Conservation (phyloP, 1,140 invertebrate species). For the Meloidogyne hapla region DNA sequence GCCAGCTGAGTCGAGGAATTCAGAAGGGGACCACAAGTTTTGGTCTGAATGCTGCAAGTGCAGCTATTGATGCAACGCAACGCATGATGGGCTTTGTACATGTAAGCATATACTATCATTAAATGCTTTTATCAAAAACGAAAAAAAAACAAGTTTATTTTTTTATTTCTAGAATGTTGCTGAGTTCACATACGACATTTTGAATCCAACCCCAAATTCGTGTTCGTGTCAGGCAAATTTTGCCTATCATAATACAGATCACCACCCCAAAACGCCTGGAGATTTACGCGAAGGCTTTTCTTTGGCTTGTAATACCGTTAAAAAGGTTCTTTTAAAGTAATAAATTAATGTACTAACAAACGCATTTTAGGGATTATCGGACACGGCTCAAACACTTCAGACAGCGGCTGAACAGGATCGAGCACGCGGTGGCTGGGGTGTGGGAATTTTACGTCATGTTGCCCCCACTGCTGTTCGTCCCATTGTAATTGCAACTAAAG, state of each 20-base stretch:
- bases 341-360: conserved; percentile 12
- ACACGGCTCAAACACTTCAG: conserved; percentile 80
- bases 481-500: conserved; percentile 82
- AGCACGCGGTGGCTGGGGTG: conserved; percentile 65
- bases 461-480: conserved; percentile 80
- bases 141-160: too few species aligned
- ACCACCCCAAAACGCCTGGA: conserved; percentile 22
- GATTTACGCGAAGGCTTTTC: conserved; percentile 50
- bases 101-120: conserved; percentile 21
- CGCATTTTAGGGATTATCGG: conserved; percentile 82
- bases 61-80: conserved; percentile 76
- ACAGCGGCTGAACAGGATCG: conserved; percentile 80
- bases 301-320: conserved; percentile 41
- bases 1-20: conserved; percentile 84
- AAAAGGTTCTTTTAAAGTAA: conserved; percentile 21
- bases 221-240: too few species aligned
- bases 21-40: conserved; percentile 93
- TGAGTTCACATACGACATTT: conserved; percentile 89
- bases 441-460: conserved; percentile 82
- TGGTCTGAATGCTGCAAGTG: conserved; percentile 87
- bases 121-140: conserved; percentile 5
- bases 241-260: conserved; percentile 26
- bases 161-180: conserved; percentile 74
- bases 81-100: conserved; percentile 36
- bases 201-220: too few species aligned